Base-by-base conservation (phyloP, 2,888 invertebrate species). In the Ennomos quercinarius region DNA sequence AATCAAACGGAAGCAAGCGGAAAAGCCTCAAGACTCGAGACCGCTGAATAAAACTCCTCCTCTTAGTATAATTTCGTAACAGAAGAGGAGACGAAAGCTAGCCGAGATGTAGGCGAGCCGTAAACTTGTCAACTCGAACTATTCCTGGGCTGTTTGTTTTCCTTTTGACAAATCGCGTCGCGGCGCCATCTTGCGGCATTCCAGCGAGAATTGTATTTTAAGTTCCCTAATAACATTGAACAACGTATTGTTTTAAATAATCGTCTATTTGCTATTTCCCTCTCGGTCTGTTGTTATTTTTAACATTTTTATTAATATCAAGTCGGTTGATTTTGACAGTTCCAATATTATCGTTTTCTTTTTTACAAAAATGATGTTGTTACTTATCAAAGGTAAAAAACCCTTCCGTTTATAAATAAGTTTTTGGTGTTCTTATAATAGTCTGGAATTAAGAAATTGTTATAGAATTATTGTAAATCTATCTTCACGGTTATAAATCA, bases 111-210 rank as follows among this genome's bases (percentile, higher is more conserved):
- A 74, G 71, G 70, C 68, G 67, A 73, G 83, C 88, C 77, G 87
- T 91, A 90, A 91, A 91, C 84, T 89, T 91, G 91, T 91, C 91
- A 91, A 83, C 88, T 78, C 76, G 75, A 84, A 89, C 90, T 91
- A 90, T 91, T 90, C 83, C 87, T 84, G 85, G 80, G 75, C 77
- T 83, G 90, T 91, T 91, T 88, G 91, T 90, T 87, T 87, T 85
- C 81, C 82, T 84, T 90, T 89, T 91, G 90, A 90, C 89, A 90
- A 89, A 89, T 87, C 81, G 86, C 78, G 85, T 76, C 84, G 80
- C 78, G 77, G 77, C 86, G 87, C 87, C 87, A 84, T 89, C 86
- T 89, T 86, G 83, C 70, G 78, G 78, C 80, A 77, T 84, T 76
- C 78, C 68, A 56, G 64, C 67, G 65, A 68, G 64, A 66, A 68